Base-by-base conservation (phyloP, 1,140 invertebrate species). In the Drosophila grimshawi region DNA sequence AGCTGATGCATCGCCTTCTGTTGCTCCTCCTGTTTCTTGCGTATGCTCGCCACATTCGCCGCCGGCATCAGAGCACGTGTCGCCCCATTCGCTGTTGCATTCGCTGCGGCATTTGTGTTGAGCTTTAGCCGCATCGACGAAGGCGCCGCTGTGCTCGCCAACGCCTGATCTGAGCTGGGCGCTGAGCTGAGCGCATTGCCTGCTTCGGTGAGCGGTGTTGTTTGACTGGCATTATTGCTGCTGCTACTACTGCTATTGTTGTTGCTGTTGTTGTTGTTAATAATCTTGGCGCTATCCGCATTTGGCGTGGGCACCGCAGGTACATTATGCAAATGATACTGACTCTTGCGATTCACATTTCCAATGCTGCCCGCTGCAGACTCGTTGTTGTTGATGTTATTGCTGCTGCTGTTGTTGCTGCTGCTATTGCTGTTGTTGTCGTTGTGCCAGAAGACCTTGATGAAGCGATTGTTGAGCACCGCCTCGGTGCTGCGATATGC, bases 401-500 rank as follows among this genome's bases (percentile, higher is more conserved):
- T 4, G n/a, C 27, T 67, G 43, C 8, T 52, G 30, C n/a, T 61
- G 29, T 43, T 57, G 45, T 29, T 52, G 30, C 5, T 57, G 30
- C 32, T 55, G 29, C 71, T n/a, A 30, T 35, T 45, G 48, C 51
- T 61, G 43, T 48, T 62, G 56, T 76, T 89, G 93, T 68, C 94
- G 75, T 95, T 96, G 79, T 97, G 96, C 96, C 96, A 97, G 92
- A 97, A 96, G 33, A 97, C 95, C 92, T 96, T 96, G 67, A 97
- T 97, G 81, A 97, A 96, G 63, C 98, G 94, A 93, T 99, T 99
- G 92, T 99, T 99, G 7, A 99, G 94, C 2, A 99, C 97, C 10
- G 98, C 98, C 92, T 99, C 98, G 0, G 98, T 97, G 88, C 97
- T 98, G 65, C 97, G 95, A 93, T 98, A 98, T 0, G 98, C 98